phyloP scores from a whole-genome alignment of 2,113 vertebrate species.

The Pycnonotus jocosus region DNA sequence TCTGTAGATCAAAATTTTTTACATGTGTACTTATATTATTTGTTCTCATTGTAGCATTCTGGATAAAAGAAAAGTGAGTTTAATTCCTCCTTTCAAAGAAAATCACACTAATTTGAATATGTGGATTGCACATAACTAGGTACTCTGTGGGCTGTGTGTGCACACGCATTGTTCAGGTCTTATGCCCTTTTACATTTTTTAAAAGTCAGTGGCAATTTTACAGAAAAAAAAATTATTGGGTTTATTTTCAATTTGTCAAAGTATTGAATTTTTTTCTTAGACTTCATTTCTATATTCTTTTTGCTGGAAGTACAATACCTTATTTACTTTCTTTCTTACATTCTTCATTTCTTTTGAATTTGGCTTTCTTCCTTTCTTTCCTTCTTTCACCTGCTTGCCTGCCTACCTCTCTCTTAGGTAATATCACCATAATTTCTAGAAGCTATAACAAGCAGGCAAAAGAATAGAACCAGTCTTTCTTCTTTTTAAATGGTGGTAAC shows the following conservation, averaged over 20 bases:
- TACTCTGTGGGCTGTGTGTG: not conserved
- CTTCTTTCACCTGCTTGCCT: not conserved
- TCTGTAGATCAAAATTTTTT: not conserved
- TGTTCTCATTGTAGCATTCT: not conserved
- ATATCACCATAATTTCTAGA: slow-evolving; percentile 4
- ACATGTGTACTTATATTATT: not conserved
- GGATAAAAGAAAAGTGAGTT: not conserved
- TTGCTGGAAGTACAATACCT: not conserved
- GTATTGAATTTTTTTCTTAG: not conserved
- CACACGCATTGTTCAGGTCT: not conserved
- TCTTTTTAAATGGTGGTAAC: not conserved
- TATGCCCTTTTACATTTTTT: not conserved
- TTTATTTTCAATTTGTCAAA: not conserved
- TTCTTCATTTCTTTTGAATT: not conserved
- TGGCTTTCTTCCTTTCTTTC: not conserved
- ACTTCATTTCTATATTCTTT: not conserved
- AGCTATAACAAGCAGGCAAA: not conserved
- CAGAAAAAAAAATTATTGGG: not conserved
- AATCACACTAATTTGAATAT: not conserved
- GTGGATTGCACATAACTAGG: not conserved
- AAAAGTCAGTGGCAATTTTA: not conserved
- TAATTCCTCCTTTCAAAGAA: slow-evolving; percentile 24
- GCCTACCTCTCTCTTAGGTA: not conserved
- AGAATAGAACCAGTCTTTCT: not conserved
- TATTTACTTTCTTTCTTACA: not conserved